Evolutionary conservation across 2,113 vertebrate species (phyloP).

Genomic region (Pogonocichla stellata): DNA sequence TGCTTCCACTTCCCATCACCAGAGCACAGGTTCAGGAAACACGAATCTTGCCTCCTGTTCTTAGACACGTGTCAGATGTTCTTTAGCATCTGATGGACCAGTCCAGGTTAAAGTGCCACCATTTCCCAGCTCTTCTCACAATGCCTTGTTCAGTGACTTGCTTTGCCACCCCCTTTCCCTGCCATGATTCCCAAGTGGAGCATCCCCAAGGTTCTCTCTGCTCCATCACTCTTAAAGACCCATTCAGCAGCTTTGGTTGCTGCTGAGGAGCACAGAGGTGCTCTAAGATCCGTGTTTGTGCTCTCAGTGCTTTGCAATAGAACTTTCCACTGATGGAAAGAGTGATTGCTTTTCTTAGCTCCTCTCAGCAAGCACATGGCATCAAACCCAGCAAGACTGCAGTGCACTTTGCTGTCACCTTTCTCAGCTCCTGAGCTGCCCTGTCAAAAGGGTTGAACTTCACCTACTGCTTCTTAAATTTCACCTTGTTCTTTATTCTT

Average conservation of each 20-base stretch:
- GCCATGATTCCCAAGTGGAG: neutral
- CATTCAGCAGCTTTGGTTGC: neutral
- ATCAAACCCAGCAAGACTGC: neutral
- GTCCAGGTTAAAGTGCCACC: neutral
- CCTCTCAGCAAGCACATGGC: neutral
- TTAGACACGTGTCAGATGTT: neutral
- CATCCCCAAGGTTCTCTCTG: neutral
- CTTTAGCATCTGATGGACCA: neutral
- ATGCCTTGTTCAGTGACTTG: neutral
- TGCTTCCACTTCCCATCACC: neutral
- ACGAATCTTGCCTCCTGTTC: neutral
- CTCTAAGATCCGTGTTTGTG: rapidly evolving
- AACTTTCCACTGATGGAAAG: neutral
- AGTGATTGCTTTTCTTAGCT: neutral
- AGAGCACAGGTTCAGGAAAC: neutral
- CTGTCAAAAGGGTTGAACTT: neutral
- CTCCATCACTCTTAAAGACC: neutral
- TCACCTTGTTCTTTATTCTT: neutral
- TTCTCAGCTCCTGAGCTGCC: neutral
- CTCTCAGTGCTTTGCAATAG: neutral
- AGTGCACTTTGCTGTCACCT: neutral
- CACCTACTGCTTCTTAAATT: neutral
- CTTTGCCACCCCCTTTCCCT: neutral
- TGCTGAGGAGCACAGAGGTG: neutral
- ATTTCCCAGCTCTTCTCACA: neutral